Base-by-base conservation (phyloP, 2,797 vertebrate genomes). In the Aratinga solstitialis region DNA sequence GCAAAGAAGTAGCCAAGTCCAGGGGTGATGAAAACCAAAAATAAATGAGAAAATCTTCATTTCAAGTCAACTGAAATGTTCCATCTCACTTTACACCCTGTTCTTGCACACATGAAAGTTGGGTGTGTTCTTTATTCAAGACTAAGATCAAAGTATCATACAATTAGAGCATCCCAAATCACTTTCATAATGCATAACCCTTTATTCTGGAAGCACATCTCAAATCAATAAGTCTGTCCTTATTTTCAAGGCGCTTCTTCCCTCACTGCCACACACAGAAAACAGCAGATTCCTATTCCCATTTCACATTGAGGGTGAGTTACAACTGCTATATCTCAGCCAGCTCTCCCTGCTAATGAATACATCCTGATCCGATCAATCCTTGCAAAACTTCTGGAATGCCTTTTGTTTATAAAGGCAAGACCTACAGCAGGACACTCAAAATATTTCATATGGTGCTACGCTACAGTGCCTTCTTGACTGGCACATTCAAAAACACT, bases 401-500 rank as follows among this genome's bases (percentile, higher is more conserved):
- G 36, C 32, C 21, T 95, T 84, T 82, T 97, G 81, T 95, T 97
- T 95, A 24, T 23, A 97, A 69, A 97, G 88, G 95, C 96, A 82
- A 29, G 96, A 96, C 96, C 94, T 95, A 92, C 96, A 96, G 95
- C 95, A 92, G 94, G 96, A 97, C 93, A 94, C 63, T 93, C 51
- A 76, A 95, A 97, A 97, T 84, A 90, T 95, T 90, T 90, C 71
- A 24, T n/a, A 59, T 62, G 36, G 11, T 30, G 83, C 86, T 73
- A 62, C 2, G 94, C 92, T 93, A 5, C 93, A 76, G 63, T 91
- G 90, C 92, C 95, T 95, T 62, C 95, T 65, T 94, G 94, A 93
- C 83, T 95, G 93, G 95, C 96, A 97, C 4, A 20, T 56, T 50
- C 74, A 16, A 38, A 62, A 26, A 3, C 54, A 77, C 59, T 79